Evolutionary conservation across 2,113 vertebrate genomes (phyloP).

Genomic region (Oryzias curvinotus): DNA sequence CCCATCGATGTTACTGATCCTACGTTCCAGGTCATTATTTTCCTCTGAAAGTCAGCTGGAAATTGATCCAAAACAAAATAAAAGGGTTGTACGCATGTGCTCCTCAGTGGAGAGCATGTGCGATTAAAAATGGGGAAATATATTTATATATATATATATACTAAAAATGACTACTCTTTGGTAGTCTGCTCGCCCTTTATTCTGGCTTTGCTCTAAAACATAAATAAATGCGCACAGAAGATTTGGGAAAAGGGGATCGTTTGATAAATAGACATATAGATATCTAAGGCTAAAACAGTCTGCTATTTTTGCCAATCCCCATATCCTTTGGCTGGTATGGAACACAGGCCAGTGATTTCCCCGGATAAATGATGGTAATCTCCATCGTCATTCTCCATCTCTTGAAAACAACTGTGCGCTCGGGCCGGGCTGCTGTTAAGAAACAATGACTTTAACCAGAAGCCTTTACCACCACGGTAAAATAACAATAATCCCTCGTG

Average conservation of each 20-base stretch:
- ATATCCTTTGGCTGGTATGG: slow-evolving; percentile 53
- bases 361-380: slow-evolving; percentile 74
- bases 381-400: slow-evolving; percentile 83
- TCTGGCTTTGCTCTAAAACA: slow-evolving; percentile 16
- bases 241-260: slow-evolving; percentile 2
- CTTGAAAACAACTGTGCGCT: slow-evolving; percentile 64
- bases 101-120: background rate
- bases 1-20: slow-evolving; percentile 82
- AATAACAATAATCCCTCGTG: slow-evolving; percentile 34
- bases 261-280: slow-evolving; percentile 6
- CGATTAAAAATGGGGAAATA: too few relatives aligned
- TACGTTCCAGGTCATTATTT: slow-evolving; percentile 79
- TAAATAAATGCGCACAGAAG: slow-evolving; percentile 10
- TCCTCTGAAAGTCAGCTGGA: slow-evolving; percentile 42
- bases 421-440: slow-evolving; percentile 22
- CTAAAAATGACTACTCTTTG: slow-evolving; percentile 18
- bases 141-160: too few relatives aligned
- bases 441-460: background rate
- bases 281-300: slow-evolving; percentile 40
- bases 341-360: slow-evolving; percentile 59
- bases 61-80: slow-evolving; percentile 7
- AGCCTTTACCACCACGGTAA: slow-evolving; percentile 17
- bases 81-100: background rate
- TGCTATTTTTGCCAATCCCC: slow-evolving; percentile 69
- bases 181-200: slow-evolving; percentile 27